Conservation (phyloP, 2,888 invertebrate genomes). For the Hetaerina titia region DNA sequence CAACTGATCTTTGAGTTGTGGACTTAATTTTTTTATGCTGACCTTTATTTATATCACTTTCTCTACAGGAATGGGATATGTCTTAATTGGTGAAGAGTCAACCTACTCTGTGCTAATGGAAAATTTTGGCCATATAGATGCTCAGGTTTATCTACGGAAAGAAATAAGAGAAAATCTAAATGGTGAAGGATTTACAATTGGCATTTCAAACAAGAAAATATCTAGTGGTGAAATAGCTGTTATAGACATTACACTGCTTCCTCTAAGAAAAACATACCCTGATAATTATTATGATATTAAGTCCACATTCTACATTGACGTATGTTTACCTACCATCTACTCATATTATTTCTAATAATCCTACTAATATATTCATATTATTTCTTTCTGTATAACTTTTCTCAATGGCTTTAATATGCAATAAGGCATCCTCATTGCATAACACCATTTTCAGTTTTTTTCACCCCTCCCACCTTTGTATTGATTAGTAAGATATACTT, state of each 20-base stretch:
- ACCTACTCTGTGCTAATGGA: conserved; percentile 78
- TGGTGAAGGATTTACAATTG: conserved; percentile 70
- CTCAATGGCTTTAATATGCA: too few species aligned
- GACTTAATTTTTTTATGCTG: neutral
- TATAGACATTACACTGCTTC: conserved; percentile 79
- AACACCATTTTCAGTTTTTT: too few species aligned
- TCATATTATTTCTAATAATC: too few species aligned
- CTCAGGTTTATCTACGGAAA: conserved; percentile 76
- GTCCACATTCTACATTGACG: conserved; percentile 78
- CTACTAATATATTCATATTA: too few species aligned
- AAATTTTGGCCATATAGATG: conserved; percentile 80
- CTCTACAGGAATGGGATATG: conserved; percentile 79
- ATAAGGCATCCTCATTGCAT: too few species aligned
- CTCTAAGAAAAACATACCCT: conserved; percentile 77
- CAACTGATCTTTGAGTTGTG: too few species aligned
- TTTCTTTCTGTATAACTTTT: too few species aligned
- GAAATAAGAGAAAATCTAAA: neutral
- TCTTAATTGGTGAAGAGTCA: conserved; percentile 78
- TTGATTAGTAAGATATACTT: too few species aligned
- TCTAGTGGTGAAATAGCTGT: conserved; percentile 78
- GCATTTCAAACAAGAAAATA: conserved; percentile 76
- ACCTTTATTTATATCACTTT: neutral
- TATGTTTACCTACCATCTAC: conserved; percentile 73
- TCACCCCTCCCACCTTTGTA: too few species aligned
- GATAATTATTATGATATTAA: conserved; percentile 78